These are phyloP conservation scores for Cygnus atratus DNA, from an alignment of 2,113 vertebrate genomes.

Conservation along the genomic window DNA sequence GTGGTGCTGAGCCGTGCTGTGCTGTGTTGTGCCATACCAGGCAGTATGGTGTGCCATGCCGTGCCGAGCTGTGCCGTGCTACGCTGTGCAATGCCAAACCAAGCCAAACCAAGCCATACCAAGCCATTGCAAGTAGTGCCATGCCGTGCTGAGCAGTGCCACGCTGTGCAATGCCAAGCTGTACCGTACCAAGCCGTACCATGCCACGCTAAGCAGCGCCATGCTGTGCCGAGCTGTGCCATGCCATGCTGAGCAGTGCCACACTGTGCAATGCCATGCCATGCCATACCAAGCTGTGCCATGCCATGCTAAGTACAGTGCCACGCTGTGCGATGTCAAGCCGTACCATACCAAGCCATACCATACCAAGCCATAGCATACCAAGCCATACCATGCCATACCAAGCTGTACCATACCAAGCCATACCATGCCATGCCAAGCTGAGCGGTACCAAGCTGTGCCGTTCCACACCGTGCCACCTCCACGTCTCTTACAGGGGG, in stretches of 20 bases:
- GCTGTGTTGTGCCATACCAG: fast-evolving
- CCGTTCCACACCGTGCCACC: fast-evolving
- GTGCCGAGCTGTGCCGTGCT: fast-evolving
- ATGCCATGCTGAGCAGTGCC: too few species aligned
- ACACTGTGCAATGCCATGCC: fast-evolving
- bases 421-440: background rate
- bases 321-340: background rate
- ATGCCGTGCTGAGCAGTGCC: too few species aligned
- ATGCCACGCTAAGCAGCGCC: fast-evolving
- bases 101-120: too few species aligned
- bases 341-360: fast-evolving
- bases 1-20: background rate
- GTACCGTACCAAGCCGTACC: too few species aligned
- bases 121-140: background rate
- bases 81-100: too few species aligned
- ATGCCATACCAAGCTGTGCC: fast-evolving
- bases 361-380: fast-evolving
- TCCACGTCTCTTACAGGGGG: slow-evolving; percentile 82
- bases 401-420: too few species aligned
- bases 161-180: too few species aligned
- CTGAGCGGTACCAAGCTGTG: fast-evolving
- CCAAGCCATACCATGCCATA: fast-evolving
- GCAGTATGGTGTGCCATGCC: background rate
- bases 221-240: too few species aligned
- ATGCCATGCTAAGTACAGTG: too few species aligned